phyloP scores from a whole-genome alignment of 2,113 vertebrate species.

The Heteronetta atricapilla region DNA sequence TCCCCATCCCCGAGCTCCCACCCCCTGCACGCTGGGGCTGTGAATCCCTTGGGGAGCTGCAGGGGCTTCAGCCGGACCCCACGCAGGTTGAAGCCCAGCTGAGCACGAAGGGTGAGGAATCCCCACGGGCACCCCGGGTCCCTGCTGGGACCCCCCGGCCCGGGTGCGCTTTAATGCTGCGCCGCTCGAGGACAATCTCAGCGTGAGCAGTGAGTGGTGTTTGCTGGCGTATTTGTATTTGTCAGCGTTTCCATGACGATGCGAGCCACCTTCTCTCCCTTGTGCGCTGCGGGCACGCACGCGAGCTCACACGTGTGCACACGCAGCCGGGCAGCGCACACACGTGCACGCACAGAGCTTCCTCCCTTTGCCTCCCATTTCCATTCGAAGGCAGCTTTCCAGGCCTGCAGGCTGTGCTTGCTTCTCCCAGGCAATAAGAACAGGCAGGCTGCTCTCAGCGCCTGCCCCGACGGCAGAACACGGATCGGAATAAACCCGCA shows the following conservation, averaged over 20 bases:
- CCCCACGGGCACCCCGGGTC: fast-evolving
- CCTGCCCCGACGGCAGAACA: not conserved
- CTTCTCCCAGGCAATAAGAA: not conserved
- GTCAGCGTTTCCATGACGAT: conserved; percentile 67
- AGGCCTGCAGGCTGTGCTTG: not conserved
- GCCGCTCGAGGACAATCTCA: not conserved
- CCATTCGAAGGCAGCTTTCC: not conserved
- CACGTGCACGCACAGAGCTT: not conserved
- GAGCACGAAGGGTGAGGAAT: not conserved
- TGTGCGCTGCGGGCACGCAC: not conserved
- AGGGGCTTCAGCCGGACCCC: not conserved
- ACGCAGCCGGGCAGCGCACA: not conserved
- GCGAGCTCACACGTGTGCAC: not conserved
- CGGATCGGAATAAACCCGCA: not conserved
- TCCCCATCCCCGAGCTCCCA: not conserved
- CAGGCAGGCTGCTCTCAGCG: not conserved
- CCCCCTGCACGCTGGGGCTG: not conserved
- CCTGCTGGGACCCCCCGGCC: not conserved
- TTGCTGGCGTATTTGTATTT: not conserved
- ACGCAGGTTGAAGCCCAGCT: not conserved
- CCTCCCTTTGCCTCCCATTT: not conserved
- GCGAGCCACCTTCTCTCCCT: not conserved
- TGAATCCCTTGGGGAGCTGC: not conserved
- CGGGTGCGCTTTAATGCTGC: not conserved
- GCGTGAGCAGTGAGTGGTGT: not conserved